Base-by-base conservation (phyloP, 2,888 invertebrate species). In the Sepiola atlantica region DNA sequence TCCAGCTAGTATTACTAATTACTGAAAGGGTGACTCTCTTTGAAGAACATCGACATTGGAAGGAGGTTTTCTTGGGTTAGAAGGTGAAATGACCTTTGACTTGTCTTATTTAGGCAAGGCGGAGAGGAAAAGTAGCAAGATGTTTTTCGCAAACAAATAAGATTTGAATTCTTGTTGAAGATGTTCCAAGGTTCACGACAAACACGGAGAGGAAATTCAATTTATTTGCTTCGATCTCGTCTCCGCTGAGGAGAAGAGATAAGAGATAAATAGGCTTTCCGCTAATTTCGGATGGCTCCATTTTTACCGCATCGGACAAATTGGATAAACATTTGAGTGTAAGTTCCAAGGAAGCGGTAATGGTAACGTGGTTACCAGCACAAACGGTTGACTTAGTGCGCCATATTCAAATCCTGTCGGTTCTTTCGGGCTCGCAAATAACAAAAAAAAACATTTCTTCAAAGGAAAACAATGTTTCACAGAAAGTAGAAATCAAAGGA, bases 141-240 rank as follows among this genome's bases (percentile, higher is more conserved):
- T 45, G 45, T 45, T 45, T 45, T 45, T 4, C 8, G 45, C 45
- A 45, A 77, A n/a, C 12, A n/a, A 77, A 77, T 77, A 8, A 8
- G 77, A 77, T 77, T 77, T 77, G 77, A 77, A n/a, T 77, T 77
- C 77, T n/a, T n/a, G 77, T n/a, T 77, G n/a, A 77, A n/a, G 77
- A 77, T n/a, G n/a, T 77, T 77, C n/a, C n/a, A 77, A 77, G 77
- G 77, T 77, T 77, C 3, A n/a, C 28, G 77, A 32, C n/a, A 77
- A 77, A 77, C n/a, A 77, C 1, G n/a, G n/a, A n/a, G n/a, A 6
- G n/a, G n/a, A 77, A 77, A 77, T n/a, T 77, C 77, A 77, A 77
- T 77, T 77, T 77, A 14, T n/a, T 77, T n/a, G 28, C n/a, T n/a
- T n/a, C n/a, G n/a, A n/a, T n/a, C n/a, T n/a, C n/a, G n/a, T 77